Conservation (phyloP, 1,140 invertebrate genomes). For the Parasteatoda tepidariorum region DNA sequence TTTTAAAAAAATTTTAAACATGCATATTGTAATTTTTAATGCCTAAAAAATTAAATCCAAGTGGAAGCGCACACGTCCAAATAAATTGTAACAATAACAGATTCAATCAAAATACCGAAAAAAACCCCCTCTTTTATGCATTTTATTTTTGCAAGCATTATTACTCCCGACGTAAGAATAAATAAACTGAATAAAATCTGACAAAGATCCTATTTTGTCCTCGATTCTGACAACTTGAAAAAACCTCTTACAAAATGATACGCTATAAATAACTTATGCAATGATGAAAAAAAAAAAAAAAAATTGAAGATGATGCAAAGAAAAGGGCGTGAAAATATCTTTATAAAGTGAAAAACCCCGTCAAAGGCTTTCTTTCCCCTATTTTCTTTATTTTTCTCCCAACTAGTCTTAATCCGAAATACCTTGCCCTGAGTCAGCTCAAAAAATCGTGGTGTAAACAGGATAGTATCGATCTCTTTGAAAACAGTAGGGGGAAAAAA, state of each 20-base stretch:
- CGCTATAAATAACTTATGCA: constrained; percentile 27
- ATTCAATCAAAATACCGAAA: no score
- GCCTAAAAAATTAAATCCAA: no score
- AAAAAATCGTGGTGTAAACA: constrained; percentile 53
- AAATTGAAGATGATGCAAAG: not conserved
- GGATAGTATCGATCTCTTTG: not conserved
- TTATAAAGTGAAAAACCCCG: constrained; percentile 19
- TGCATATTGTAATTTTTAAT: no score
- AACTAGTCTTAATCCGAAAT: constrained; percentile 14
- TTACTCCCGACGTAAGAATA: no score
- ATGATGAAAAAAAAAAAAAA: constrained; percentile 8
- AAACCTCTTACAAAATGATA: constrained; percentile 40
- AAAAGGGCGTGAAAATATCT: constrained; percentile 12
- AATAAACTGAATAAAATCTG: constrained; percentile 13
- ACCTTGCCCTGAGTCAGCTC: constrained; percentile 37
- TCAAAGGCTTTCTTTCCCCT: not conserved
- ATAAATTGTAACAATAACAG: no score
- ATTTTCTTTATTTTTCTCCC: not conserved
- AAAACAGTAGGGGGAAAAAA: not conserved
- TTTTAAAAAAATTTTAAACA: no score
- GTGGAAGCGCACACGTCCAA: no score
- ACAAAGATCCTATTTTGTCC: constrained; percentile 5
- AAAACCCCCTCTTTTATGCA: no score
- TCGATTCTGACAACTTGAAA: not conserved
- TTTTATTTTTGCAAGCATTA: no score